Evolutionary conservation across 2,113 vertebrate genomes (phyloP).

Genomic region (Typhlomys cinereus): DNA sequence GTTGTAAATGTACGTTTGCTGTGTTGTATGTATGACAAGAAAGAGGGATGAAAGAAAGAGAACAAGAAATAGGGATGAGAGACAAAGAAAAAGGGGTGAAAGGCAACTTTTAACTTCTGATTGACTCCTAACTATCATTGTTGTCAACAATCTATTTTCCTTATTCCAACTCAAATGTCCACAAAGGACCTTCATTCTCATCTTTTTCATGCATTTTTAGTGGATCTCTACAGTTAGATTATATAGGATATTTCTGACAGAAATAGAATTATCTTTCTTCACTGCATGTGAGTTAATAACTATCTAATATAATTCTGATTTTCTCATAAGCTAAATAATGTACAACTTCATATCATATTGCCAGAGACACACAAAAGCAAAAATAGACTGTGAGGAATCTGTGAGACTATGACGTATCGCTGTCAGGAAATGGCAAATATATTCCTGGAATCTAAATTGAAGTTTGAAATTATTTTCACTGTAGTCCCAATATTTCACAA

Average conservation of each 20-base stretch:
- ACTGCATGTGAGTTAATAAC: neutral
- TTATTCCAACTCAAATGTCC: neutral
- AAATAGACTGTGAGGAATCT: neutral
- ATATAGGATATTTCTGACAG: neutral
- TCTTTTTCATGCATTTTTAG: neutral
- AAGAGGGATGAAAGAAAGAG: neutral
- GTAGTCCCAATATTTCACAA: neutral
- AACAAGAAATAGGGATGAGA: accelerated
- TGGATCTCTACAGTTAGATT: neutral
- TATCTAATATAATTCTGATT: neutral
- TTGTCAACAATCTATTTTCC: neutral
- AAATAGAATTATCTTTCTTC: neutral
- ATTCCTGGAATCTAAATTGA: conserved; percentile 6
- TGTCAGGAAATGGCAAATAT: neutral
- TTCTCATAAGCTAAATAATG: neutral
- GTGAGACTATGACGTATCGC: neutral
- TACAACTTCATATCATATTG: neutral
- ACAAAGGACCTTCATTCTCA: neutral
- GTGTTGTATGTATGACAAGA: too few relatives aligned
- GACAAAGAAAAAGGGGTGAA: neutral
- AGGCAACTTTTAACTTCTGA: neutral
- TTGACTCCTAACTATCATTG: neutral
- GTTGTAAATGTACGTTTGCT: too few relatives aligned
- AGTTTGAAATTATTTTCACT: conserved; percentile 16
- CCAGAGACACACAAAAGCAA: neutral